Conservation (phyloP, 2,888 invertebrate species). For the Phortica magna region DNA sequence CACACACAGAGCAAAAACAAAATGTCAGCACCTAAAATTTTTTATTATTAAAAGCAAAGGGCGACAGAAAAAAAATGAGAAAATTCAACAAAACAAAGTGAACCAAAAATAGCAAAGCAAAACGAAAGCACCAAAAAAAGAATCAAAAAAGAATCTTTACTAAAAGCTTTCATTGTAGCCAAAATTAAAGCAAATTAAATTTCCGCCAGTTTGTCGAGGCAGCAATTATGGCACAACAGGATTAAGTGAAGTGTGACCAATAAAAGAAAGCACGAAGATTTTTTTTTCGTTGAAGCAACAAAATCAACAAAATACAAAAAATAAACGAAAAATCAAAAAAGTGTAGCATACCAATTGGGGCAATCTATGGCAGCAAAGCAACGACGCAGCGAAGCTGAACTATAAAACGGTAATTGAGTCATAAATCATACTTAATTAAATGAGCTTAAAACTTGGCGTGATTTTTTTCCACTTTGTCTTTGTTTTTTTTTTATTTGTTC, state of each 20-base stretch:
- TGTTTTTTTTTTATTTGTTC: not conserved
- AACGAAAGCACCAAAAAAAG: conserved; percentile 37
- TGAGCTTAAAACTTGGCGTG: not conserved
- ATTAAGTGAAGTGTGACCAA: conserved; percentile 56
- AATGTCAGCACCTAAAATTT: no score
- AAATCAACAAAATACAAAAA: conserved; percentile 17
- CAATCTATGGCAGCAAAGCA: not conserved
- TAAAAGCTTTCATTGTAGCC: conserved; percentile 32
- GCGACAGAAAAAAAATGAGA: not conserved
- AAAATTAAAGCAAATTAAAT: conserved; percentile 26
- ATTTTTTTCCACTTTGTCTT: not conserved
- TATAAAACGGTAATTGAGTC: conserved; percentile 62
- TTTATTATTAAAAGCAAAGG: no score
- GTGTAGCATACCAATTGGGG: conserved; percentile 19
- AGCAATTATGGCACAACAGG: conserved; percentile 9
- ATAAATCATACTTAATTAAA: conserved; percentile 58
- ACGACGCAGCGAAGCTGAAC: conserved; percentile 30
- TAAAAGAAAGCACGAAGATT: conserved; percentile 17
- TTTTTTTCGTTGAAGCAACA: not conserved
- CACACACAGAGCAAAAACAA: no score
- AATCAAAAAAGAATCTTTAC: conserved; percentile 39
- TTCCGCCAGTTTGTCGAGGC: not conserved
- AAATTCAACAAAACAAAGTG: conserved; percentile 5
- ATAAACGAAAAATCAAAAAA: conserved; percentile 15
- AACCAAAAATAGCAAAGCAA: conserved; percentile 37